These are phyloP conservation scores for Pseudanteris insignis DNA, from an alignment of 2,888 invertebrate genomes.

Conservation along the genomic window DNA sequence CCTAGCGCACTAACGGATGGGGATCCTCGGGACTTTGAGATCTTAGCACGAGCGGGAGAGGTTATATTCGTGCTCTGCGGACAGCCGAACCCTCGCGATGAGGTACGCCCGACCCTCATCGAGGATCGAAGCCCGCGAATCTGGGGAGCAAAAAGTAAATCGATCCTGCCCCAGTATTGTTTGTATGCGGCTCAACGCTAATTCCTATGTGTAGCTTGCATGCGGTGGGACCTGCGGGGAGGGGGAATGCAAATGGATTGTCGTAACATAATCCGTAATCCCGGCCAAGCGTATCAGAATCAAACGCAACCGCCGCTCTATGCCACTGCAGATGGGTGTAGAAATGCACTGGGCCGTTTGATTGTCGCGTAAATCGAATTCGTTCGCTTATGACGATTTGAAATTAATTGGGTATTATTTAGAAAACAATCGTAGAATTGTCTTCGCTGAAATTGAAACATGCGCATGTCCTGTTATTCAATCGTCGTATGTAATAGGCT, in stretches of 20 bases:
- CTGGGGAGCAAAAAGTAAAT: constrained; percentile 60
- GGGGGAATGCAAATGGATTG: constrained; percentile 53
- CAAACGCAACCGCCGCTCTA: constrained; percentile 33
- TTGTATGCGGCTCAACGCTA: constrained; percentile 62
- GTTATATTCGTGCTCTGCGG: constrained; percentile 23
- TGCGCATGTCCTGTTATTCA: no score
- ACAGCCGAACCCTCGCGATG: constrained; percentile 29
- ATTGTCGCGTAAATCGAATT: constrained; percentile 49
- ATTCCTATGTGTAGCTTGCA: constrained; percentile 64
- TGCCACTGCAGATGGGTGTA: constrained; percentile 42
- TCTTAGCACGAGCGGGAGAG: constrained; percentile 19
- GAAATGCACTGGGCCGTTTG: constrained; percentile 46
- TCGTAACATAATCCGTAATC: constrained; percentile 57
- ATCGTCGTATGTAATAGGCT: no score
- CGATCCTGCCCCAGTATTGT: constrained; percentile 59
- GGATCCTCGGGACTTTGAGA: constrained; percentile 48
- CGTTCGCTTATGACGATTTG: constrained; percentile 44
- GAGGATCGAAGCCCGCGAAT: constrained; percentile 32
- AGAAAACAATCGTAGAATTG: no score
- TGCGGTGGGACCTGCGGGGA: constrained; percentile 53
- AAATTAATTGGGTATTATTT: no score
- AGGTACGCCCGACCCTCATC: constrained; percentile 35
- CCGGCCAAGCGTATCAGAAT: constrained; percentile 43
- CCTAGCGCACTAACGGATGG: constrained; percentile 57
- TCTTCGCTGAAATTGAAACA: no score